Base-by-base conservation (phyloP, 2,113 vertebrate genomes). In the Elaphurus davidianus region DNA sequence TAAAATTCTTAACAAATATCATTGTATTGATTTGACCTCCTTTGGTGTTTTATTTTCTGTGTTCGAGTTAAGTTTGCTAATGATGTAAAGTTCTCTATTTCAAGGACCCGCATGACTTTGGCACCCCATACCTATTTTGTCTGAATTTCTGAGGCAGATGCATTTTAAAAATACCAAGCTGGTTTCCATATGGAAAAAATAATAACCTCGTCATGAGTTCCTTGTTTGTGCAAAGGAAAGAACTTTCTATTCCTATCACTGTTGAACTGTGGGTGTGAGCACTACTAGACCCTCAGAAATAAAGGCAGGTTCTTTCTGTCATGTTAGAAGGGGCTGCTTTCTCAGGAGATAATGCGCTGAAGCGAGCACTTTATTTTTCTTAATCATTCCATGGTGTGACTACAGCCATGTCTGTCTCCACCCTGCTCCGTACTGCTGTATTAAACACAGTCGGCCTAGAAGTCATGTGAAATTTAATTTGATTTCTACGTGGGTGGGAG, bases 401-500 rank as follows among this genome's bases (percentile, higher is more conserved):
- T 87, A 92, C 83, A 93, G 90, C 83, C 5, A 0, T 85, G 16
- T 87, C 89, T 64, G 27, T 50, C 67, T 91, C 47, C 79, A 52
- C 50, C 50, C 54, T n/a, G 7, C 78, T 50, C 79, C 12, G 3
- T 78, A 27, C 90, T 62, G 15, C 33, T 95, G 47, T 25, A 74
- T 59, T 86, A 93, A 95, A 71, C 62, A 92, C 87, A 89, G 54
- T 95, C 74, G 92, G 87, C 91, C 81, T 64, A 64, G 90, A 87
- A 96, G 33, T 84, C 91, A 71, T 96, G 60, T 96, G 94, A 97
- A 97, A 98, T 79, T 7, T 74, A 60, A 78, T 91, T 30, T 87
- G 52, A 86, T 98, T 98, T 98, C 93, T 87, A n/a, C 7, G n/a
- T 94, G 54, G 59, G 40, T 40, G 90, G 81, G 74, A 91, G n/a